Base-by-base conservation (phyloP, 2,797 vertebrate genomes). In the Glyptemys insculpta region DNA sequence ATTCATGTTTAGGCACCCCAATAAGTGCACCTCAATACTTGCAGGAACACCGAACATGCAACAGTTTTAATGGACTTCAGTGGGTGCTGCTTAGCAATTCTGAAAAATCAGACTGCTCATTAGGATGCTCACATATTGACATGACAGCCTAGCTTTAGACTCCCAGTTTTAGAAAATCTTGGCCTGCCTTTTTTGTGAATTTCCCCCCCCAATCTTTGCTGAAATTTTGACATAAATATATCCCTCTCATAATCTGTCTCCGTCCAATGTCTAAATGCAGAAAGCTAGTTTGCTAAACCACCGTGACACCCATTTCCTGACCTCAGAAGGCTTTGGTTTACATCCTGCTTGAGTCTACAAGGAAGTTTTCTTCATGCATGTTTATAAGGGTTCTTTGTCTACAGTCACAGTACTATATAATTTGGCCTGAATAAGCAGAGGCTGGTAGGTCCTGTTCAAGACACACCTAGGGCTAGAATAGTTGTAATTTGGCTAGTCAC, bases 171-270 rank as follows among this genome's bases (percentile, higher is more conserved):
- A 16, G 50, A 65, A 91, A 91, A 83, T 82, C 80, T 82, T 0
- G 0, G 29, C 65, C 37, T 44, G 41, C 6, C 0, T 0, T 7
- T 6, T 65, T 8, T 49, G 68, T 27, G 1, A 54, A 54, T 5
- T 86, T 6, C 44, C 49, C 72, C 1, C 49, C 29, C 1, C 0
- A 3, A 49, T 53, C 72, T 85, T 81, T 79, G 56, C 62, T 90
- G 74, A 86, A 37, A n/a, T 83, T 81, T 47, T 57, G 19, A 0
- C 80, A 80, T 87, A 5, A 41, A 81, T 72, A 9, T n/a, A 78
- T 8, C 34, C 47, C 29, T 72, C 53, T 78, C 0, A 0, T 52
- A 37, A 53, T 56, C 53, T 6, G 8, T 44, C 37, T 56, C 16
- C 65, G 1, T 29, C 52, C 72, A 44, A 53, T 81, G n/a, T 15